These are phyloP conservation scores for Drosophila nebulosa DNA, from an alignment of 1,140 invertebrate genomes.

Conservation along the genomic window DNA sequence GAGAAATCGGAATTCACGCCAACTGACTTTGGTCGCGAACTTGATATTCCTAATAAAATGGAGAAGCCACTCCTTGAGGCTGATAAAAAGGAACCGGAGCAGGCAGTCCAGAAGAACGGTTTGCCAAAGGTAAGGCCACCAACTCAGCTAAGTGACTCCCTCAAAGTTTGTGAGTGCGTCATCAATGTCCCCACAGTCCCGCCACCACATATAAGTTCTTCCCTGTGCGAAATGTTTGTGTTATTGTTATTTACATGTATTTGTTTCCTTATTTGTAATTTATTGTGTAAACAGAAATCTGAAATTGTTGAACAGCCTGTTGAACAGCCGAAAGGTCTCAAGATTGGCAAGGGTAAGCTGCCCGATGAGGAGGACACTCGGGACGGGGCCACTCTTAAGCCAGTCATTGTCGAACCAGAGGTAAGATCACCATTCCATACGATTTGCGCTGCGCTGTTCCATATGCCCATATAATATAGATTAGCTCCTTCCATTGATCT, in stretches of 20 bases:
- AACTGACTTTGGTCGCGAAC: constrained; percentile 66
- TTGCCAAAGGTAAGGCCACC: constrained; percentile 57
- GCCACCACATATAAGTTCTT: not conserved
- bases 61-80: constrained; percentile 66
- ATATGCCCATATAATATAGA: not conserved
- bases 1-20: constrained; percentile 81
- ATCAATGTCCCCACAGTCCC: not conserved
- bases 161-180: too few species aligned
- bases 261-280: not conserved
- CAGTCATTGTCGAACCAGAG: constrained; percentile 77
- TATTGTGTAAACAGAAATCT: constrained; percentile 38
- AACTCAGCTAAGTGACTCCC: too few species aligned
- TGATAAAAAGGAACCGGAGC: constrained; percentile 47
- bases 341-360: constrained; percentile 74
- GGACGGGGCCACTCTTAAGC: constrained; percentile 60
- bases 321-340: constrained; percentile 55
- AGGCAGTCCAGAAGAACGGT: constrained; percentile 52
- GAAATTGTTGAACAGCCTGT: constrained; percentile 27
- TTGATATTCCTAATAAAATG: constrained; percentile 75
- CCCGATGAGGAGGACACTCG: constrained; percentile 54
- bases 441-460: not conserved
- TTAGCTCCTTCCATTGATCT: not conserved
- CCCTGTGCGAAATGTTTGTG: not conserved
- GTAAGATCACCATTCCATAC: constrained; percentile 29
- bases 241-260: constrained; percentile 1